Conservation (phyloP, 2,888 invertebrate genomes). For the Sylvicola cinctus region DNA sequence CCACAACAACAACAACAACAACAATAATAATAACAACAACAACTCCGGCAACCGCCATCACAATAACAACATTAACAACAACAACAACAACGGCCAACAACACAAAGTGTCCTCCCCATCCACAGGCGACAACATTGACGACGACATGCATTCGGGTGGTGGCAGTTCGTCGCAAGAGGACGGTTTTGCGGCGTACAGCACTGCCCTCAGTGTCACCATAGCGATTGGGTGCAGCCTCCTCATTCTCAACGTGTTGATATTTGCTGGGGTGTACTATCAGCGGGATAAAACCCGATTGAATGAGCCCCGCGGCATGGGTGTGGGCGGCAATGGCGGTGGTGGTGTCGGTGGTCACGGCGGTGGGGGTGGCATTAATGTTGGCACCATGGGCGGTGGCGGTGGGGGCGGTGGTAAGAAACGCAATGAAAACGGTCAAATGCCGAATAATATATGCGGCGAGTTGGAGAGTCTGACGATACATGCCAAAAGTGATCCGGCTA, state of each 20-base stretch:
- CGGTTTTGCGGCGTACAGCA: constrained; percentile 76
- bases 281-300: constrained; percentile 62
- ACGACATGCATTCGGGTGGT: constrained; percentile 9
- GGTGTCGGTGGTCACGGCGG: constrained; percentile 16
- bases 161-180: constrained; percentile 51
- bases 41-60: constrained; percentile 1
- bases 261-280: constrained; percentile 88
- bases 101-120: background rate
- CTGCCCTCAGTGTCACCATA: constrained; percentile 79
- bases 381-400: background rate
- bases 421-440: constrained; percentile 72
- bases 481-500: constrained; percentile 47
- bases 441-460: constrained; percentile 74
- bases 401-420: constrained; percentile 39
- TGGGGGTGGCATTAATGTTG: constrained; percentile 10
- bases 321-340: constrained; percentile 14
- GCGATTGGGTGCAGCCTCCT: constrained; percentile 85
- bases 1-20: constrained; percentile 14
- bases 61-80: constrained; percentile 1
- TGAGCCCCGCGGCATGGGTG: constrained; percentile 20
- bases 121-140: background rate
- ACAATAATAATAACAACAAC: constrained; percentile 2
- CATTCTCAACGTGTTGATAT: constrained; percentile 80
- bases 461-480: constrained; percentile 35
- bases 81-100: constrained; percentile 1